A percentile compares a stretch with the other conserved stretches of the same genome.
Conservation (phyloP, 2,888 invertebrate genomes). For the Eupeodes luniger region DNA sequence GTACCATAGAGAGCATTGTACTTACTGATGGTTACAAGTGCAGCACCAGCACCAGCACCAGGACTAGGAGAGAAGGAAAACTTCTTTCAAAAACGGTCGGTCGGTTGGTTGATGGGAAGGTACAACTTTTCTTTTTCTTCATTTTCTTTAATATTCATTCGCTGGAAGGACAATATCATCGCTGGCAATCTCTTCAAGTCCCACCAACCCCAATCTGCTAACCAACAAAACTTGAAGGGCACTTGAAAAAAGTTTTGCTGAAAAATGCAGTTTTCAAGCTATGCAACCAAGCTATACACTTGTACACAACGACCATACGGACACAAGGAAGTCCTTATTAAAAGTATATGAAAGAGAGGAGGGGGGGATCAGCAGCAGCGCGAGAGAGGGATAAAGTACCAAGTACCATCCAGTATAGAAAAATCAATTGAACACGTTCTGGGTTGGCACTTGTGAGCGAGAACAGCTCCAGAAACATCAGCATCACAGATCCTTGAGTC, state of each 20-base stretch:
- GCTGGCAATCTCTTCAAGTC: constrained; percentile 49
- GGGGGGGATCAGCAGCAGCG: neutral
- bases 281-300: constrained; percentile 33
- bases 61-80: constrained; percentile 25
- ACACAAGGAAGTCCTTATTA: constrained; percentile 40
- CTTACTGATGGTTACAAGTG: constrained; percentile 59
- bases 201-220: constrained; percentile 21
- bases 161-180: constrained; percentile 56
- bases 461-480: too few species aligned
- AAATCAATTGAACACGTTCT: constrained; percentile 76
- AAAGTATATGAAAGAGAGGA: neutral
- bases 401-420: constrained; percentile 36
- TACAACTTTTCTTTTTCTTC: constrained; percentile 1
- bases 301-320: constrained; percentile 11
- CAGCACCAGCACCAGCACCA: constrained; percentile 1
- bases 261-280: constrained; percentile 73
- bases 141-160: constrained; percentile 69
- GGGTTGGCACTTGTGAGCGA: constrained; percentile 55
- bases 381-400: neutral
- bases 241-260: constrained; percentile 71
- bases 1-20: constrained; percentile 74
- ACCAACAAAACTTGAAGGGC: constrained; percentile 51
- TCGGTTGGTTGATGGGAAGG: neutral
- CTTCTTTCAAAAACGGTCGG: constrained; percentile 43
- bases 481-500: constrained; percentile 56